Conservation (phyloP, 92 coral and sea anemone species). For the Meandrina meandrites region DNA sequence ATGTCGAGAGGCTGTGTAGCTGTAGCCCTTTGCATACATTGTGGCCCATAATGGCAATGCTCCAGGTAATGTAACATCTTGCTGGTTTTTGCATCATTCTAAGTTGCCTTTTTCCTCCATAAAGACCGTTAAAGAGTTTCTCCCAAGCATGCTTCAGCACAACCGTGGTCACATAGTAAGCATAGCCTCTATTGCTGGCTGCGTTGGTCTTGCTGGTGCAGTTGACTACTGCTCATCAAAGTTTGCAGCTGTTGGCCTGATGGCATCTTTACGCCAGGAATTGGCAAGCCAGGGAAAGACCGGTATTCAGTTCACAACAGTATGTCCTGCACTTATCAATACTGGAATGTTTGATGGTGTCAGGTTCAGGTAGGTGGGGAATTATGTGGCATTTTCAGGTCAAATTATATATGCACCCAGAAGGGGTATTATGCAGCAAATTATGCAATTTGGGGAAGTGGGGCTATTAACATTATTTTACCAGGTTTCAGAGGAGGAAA, state of each 20-base stretch:
- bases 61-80: not conserved
- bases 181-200: conserved; percentile 83
- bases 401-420: no score
- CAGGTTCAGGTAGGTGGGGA: conserved; percentile 62
- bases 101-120: not conserved
- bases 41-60: not conserved
- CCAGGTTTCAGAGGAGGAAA: no score
- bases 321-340: conserved; percentile 81
- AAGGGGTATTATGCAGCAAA: no score
- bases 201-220: conserved; percentile 71
- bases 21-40: not conserved
- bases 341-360: conserved; percentile 97
- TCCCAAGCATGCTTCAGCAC: conserved; percentile 77
- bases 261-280: conserved; percentile 90
- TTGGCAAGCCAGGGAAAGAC: conserved; percentile 44
- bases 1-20: no score
- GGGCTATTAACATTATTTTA: no score
- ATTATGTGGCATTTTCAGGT: no score
- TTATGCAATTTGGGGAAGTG: no score
- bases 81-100: not conserved
- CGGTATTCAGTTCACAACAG: conserved; percentile 84
- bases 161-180: conserved; percentile 89
- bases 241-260: conserved; percentile 90
- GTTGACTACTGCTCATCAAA: conserved; percentile 94
- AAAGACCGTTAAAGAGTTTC: conserved; percentile 87